Evolutionary conservation across 2,797 vertebrate species (phyloP).

Genomic region (Enteromius mattozi): DNA sequence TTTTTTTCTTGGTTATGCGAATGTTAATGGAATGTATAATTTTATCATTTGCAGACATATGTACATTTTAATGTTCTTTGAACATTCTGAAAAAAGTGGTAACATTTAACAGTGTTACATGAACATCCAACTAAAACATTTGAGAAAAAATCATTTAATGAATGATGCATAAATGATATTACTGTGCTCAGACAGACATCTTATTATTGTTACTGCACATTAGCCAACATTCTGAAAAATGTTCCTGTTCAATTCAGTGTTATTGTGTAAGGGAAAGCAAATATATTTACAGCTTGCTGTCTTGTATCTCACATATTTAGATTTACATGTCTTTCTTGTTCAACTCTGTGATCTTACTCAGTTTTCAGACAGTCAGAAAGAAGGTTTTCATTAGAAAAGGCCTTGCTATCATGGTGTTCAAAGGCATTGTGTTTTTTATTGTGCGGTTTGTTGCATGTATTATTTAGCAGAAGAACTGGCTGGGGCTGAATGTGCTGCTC

Average conservation of each 20-base stretch:
- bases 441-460: neutral
- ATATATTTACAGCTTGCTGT: neutral
- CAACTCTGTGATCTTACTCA: neutral
- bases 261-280: no score
- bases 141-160: neutral
- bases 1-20: neutral
- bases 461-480: slow-evolving; percentile 6
- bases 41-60: neutral
- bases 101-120: neutral
- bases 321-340: neutral
- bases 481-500: neutral
- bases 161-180: neutral
- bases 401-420: neutral
- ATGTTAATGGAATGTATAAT: neutral
- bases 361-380: neutral
- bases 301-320: neutral
- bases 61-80: neutral
- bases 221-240: neutral
- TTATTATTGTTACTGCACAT: neutral
- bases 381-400: neutral
- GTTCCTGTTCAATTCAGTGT: neutral
- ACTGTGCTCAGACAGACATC: neutral
- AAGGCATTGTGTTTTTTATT: neutral
- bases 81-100: neutral
- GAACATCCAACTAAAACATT: neutral